Base-by-base conservation (phyloP, 2,797 vertebrate genomes). In the Sebastolobus altivelis region DNA sequence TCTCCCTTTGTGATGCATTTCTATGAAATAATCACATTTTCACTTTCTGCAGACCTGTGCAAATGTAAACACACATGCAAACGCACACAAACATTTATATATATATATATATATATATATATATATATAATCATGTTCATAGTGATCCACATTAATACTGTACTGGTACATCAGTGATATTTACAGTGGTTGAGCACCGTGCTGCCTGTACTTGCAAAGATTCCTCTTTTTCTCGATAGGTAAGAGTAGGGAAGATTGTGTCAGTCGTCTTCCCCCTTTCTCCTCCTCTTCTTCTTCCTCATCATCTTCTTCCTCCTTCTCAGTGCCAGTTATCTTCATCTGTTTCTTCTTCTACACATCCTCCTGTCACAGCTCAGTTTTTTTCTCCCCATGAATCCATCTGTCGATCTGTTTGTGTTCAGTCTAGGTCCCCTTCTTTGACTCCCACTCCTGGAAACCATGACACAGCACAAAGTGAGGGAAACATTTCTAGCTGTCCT, bases 361-460 rank as follows among this genome's bases (percentile, higher is more conserved):
- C 54, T 80, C 20, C 58, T 8, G 38, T 74, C 58, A 43, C 75
- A 65, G 35, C 54, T 69, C 60, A 55, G 46, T 22, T 76, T 58
- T 75, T 25, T 72, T 55, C 31, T 20, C 65, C 43, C 31, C 29
- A 22, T 54, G 20, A n/a, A 49, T 85, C 70, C 59, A 65, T 75
- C 66, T 18, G 77, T 55, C 11, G 2, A 55, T 37, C 43, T 0
- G 2, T 69, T 62, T 31, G 6, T 18, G 52, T 74, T 84, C 67
- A 62, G 16, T 73, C 93, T 97, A 99, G 86, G 95, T 97, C 66
- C 86, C 93, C 91, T 97, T 99, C 94, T 99, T 99, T 90, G 97
- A 97, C 93, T 99, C 98, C 98, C 98, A 99, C 94, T 99, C 98
- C 98, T 99, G 92, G 77, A 94, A 93, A 92, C 49, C 84, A 75